Percentiles rank a stretch among this genome's conserved stretches.
These are phyloP conservation scores for Ceyx cyanopectus DNA, from an alignment of 2,113 vertebrate genomes.

Conservation along the genomic window DNA sequence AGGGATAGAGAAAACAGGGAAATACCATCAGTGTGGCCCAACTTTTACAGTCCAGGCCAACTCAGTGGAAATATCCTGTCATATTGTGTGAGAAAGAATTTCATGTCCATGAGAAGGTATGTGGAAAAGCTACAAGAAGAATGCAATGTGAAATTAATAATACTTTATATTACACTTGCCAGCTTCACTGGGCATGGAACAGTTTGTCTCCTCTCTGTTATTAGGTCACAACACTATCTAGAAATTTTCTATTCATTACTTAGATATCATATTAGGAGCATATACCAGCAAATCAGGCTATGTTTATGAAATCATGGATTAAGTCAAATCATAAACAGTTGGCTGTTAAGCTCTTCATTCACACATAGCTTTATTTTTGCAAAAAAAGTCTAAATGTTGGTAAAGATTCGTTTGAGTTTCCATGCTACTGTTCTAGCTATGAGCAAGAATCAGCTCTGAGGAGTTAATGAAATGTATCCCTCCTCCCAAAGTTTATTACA, in stretches of 20 bases:
- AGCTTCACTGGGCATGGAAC: not conserved
- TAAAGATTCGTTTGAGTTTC: not conserved
- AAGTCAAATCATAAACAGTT: not conserved
- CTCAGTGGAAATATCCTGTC: not conserved
- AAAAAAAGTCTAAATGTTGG: not conserved
- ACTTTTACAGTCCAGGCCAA: not conserved
- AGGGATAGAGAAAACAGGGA: not conserved
- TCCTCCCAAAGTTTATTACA: not conserved
- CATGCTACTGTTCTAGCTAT: not conserved
- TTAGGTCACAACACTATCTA: not conserved
- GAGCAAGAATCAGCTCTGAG: not conserved
- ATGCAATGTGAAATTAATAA: not conserved
- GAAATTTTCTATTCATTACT: not conserved
- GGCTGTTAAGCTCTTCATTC: not conserved
- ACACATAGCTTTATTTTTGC: not conserved
- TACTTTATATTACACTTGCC: not conserved
- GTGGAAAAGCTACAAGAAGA: not conserved
- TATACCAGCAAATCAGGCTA: not conserved
- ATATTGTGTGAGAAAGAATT: not conserved
- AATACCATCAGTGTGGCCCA: not conserved
- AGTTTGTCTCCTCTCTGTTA: not conserved
- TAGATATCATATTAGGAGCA: not conserved
- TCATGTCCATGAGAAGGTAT: not conserved
- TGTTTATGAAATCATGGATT: not conserved
- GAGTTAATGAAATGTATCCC: not conserved